A percentile compares a stretch with the other conserved stretches of the same genome.
Evolutionary conservation across 2,113 vertebrate genomes (phyloP).

Genomic region (Stomatorhinus ivindoensis): DNA sequence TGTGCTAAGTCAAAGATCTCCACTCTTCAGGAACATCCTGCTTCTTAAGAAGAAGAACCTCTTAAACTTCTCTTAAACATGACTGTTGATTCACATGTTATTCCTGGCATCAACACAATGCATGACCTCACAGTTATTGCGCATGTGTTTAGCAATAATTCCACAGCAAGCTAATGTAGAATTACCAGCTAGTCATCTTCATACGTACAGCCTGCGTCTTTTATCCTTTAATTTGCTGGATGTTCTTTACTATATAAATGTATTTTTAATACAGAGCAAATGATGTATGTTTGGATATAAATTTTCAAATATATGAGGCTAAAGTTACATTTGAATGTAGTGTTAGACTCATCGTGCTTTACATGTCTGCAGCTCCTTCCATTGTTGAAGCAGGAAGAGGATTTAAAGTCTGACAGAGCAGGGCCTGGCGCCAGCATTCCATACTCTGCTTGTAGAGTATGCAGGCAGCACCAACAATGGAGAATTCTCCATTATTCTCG

Average conservation of each 20-base stretch:
- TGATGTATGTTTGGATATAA: background rate
- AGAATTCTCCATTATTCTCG: background rate
- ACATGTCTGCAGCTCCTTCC: background rate
- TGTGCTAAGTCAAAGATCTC: background rate
- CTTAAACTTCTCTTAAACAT: background rate
- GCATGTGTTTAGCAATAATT: background rate
- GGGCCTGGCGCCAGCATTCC: background rate
- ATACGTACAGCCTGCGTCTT: background rate
- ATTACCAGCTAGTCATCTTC: background rate
- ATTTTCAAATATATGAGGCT: background rate
- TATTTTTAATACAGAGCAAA: background rate
- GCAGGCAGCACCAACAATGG: background rate
- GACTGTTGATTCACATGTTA: background rate
- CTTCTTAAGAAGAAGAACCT: background rate
- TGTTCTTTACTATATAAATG: background rate
- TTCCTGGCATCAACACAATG: background rate
- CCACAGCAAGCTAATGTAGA: background rate
- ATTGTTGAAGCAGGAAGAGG: background rate
- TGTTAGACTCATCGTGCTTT: background rate
- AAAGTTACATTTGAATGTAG: background rate
- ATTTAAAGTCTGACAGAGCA: background rate
- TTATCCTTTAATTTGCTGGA: background rate
- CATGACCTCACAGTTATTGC: background rate
- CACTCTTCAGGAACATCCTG: background rate
- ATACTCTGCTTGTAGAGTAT: background rate